Conservation (phyloP, 1,140 invertebrate genomes). For the Myzus persicae region DNA sequence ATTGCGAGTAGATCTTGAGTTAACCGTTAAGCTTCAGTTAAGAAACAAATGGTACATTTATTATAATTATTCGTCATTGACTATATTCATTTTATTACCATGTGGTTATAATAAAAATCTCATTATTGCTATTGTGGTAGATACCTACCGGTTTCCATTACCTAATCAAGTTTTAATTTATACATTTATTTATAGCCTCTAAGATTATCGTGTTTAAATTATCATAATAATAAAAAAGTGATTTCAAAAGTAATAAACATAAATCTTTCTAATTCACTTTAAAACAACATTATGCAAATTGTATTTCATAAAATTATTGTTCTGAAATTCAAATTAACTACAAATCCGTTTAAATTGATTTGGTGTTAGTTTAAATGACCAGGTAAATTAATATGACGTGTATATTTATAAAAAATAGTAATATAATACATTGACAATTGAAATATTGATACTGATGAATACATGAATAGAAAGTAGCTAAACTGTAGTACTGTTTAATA, state of each 20-base stretch:
- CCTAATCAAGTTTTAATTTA: background rate
- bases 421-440: no score
- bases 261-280: background rate
- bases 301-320: background rate
- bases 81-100: background rate
- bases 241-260: background rate
- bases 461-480: background rate
- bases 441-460: background rate
- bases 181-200: background rate
- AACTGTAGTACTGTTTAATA: background rate
- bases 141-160: background rate
- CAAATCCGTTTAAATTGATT: background rate
- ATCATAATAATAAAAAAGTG: background rate
- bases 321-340: background rate
- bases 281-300: background rate
- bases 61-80: background rate
- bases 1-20: background rate
- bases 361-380: background rate
- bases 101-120: background rate
- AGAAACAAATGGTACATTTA: background rate
- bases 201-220: background rate
- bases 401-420: no score
- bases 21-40: background rate
- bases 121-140: background rate
- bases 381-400: no score